Evolutionary conservation across 2,113 vertebrate species (phyloP).

Genomic region (Ancistrus triradiatus): DNA sequence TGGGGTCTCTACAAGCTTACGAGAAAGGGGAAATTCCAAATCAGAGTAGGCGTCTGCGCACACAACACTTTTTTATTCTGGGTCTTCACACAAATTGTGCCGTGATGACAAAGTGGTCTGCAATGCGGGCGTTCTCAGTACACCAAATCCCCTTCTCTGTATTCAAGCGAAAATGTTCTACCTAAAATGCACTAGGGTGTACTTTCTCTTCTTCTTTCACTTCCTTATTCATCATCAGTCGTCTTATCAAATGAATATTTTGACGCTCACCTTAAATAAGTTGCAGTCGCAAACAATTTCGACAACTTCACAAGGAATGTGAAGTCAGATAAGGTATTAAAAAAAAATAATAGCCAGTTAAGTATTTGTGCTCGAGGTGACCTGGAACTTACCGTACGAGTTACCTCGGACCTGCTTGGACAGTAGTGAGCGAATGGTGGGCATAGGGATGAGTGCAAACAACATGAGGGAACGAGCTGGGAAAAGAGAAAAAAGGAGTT

Average conservation of each 20-base stretch:
- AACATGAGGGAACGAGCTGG: constrained; percentile 82
- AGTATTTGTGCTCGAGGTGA: not conserved
- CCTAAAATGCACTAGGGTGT: not conserved
- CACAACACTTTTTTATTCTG: not conserved
- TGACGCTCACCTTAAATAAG: no score
- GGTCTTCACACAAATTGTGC: not conserved
- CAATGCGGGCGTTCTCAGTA: not conserved
- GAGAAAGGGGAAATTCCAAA: not conserved
- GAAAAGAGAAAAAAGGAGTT: not conserved
- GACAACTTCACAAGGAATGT: not conserved
- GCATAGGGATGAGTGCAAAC: constrained; percentile 87
- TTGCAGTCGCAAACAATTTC: no score
- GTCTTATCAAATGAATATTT: not conserved
- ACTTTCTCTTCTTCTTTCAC: constrained; percentile 33
- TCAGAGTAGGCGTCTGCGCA: not conserved
- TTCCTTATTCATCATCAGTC: not conserved
- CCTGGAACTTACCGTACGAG: constrained; percentile 74
- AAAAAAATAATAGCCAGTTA: no score
- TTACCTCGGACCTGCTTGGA: constrained; percentile 83
- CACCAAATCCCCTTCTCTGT: not conserved
- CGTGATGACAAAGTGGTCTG: not conserved
- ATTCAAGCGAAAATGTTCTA: not conserved
- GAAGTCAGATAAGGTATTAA: not conserved
- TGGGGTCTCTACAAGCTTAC: no score
- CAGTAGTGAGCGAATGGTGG: constrained; percentile 86